Base-by-base conservation (phyloP, 2,888 invertebrate genomes). In the Drosophila setosimentum region DNA sequence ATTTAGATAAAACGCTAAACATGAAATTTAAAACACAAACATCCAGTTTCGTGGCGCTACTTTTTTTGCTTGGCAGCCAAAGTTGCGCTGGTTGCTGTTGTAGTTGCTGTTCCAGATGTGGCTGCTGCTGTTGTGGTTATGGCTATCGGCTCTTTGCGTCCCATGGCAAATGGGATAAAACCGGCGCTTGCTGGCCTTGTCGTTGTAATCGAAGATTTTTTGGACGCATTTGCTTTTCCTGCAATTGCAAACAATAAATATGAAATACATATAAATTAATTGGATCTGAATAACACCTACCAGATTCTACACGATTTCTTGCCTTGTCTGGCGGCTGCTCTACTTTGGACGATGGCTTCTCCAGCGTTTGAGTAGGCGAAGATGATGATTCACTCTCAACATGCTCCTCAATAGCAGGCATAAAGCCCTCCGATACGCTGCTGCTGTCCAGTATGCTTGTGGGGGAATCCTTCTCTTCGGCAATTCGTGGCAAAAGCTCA, bases 401-500 rank as follows among this genome's bases (percentile, higher is more conserved):
- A 55, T 86, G 80, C 73, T 91, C 91, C 70, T 89, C 91, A 62
- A 92, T 91, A 51, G 91, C 91, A 33, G 91, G 91, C 91, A 90
- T 85, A 58, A 90, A 89, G 18, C 89, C 80, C 16, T 87, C 87
- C 30, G 81, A 74, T 4, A 77, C 73, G 54, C 84, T 87, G 67
- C 73, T 74, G 61, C 67, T 80, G 2, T 85, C 82, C 63, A 79
- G 87, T 5, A 69, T 87, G 50, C 91, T 92, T 29, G 93, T 93
- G 45, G 93, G 93, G 13, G 93, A 93, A 75, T 93, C 92, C 64
- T 97, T 97, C 92, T 97, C 97, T 93, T 97, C 97, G 0, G 97
- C 97, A 69, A 97, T 97, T 78, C 97, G 93, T 0, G 97, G 97
- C 89, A 97, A 93, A 63, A 96, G 94, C 87, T 95, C 95, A 61